A percentile compares a stretch with the other conserved stretches of the same genome.
phyloP scores from a whole-genome alignment of 2,888 invertebrate genomes.

The Trypoxylon attenuatum region DNA sequence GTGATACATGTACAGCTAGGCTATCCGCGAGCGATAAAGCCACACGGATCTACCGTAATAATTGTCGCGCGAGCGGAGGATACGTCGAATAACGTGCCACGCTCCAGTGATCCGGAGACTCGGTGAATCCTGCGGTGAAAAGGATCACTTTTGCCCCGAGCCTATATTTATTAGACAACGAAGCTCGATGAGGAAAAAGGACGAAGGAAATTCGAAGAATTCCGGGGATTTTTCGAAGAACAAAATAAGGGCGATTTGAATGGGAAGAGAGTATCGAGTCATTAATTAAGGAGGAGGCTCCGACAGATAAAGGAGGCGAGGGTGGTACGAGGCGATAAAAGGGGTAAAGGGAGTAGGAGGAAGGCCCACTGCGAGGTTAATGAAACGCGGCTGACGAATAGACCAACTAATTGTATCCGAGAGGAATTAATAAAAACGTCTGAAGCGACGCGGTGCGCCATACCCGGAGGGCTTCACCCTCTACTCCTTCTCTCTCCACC shows the following conservation, averaged over 20 bases:
- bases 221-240: conserved; percentile 17
- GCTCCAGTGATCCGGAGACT: too few species aligned
- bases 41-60: too few species aligned
- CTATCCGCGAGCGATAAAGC: neutral
- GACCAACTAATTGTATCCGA: conserved; percentile 74
- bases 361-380: conserved; percentile 60
- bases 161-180: too few species aligned
- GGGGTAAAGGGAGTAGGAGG: conserved; percentile 56
- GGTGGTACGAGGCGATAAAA: conserved; percentile 35
- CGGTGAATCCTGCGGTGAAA: too few species aligned
- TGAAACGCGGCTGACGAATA: conserved; percentile 74
- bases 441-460: conserved; percentile 56
- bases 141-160: too few species aligned
- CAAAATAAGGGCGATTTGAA: too few species aligned
- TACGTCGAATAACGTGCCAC: neutral
- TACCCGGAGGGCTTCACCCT: conserved; percentile 39
- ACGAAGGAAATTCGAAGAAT: conserved; percentile 30
- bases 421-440: conserved; percentile 74
- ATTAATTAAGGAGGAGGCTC: too few species aligned
- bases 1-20: neutral
- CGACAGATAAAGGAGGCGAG: too few species aligned
- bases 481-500: too few species aligned
- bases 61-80: neutral
- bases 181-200: conserved; percentile 32
- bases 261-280: too few species aligned